Base-by-base conservation (phyloP, 2,888 invertebrate genomes). In the Brachypalpus laphriformis region DNA sequence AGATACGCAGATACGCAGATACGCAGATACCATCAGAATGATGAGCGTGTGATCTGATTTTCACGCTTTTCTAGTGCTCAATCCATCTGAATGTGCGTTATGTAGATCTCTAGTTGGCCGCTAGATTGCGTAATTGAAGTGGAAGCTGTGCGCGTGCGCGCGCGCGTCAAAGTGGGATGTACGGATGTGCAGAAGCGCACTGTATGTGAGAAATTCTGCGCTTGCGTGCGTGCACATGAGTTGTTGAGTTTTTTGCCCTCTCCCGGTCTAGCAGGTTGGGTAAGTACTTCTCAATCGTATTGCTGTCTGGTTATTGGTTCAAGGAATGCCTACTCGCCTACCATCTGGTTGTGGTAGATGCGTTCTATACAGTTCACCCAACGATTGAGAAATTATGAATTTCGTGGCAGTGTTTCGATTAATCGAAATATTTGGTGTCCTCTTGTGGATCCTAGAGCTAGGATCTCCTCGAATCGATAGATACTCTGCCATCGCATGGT, bases 191-290 rank as follows among this genome's bases (percentile, higher is more conserved):
- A 45, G 31, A 22, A 57, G 31, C 20, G 28, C 25, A 40, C 37
- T 47, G 37, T 25, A 68, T 56, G 54, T 56, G 42, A 54, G 40
- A 40, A 37, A 51, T 54, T 51, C 54, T 40, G 51, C 47, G 28
- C 65, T n/a, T n/a, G 34, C 14, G 8, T 28, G 31, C 54, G 7
- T 22, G 37, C 16, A n/a, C 51, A n/a, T n/a, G n/a, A n/a, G n/a
- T n/a, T n/a, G 18, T 1, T 16, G 54, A 70, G 70, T 70, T 70
- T 70, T 56, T 70, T 70, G 70, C 70, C 45, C 70, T 70, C 56
- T 57, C 56, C 70, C 9, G 56, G 70, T 70, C 31, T 45, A 70
- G 42, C 70, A 70, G 70, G 70, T 70, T 70, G 56, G 56, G 45
- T 34, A 45, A 56, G 70, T 70, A 56, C 56, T 56, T 45, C 45